A percentile compares a stretch with the other conserved stretches of the same genome.
Evolutionary conservation across 2,113 vertebrate genomes (phyloP).

Genomic region (Ophiodon elongatus): DNA sequence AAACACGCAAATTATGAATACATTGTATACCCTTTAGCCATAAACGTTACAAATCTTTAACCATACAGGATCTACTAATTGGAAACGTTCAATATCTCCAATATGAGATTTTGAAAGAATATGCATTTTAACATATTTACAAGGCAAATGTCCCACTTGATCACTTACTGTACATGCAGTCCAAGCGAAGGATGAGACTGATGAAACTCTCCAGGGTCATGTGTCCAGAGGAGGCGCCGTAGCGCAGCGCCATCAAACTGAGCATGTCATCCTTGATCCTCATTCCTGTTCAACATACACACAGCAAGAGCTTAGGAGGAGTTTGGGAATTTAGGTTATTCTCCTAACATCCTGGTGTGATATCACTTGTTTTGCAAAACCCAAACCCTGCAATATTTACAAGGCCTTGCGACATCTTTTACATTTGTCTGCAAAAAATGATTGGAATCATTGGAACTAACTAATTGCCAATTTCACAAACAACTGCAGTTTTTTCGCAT

Average conservation of each 20-base stretch:
- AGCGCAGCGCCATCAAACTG: constrained; percentile 78
- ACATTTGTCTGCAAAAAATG: background rate
- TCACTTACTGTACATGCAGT: constrained; percentile 80
- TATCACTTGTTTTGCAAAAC: background rate
- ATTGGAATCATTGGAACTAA: background rate
- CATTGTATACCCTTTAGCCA: background rate
- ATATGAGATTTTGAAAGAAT: no score
- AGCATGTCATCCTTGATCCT: constrained; percentile 73
- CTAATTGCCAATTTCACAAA: background rate
- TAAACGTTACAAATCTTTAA: background rate
- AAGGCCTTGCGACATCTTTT: background rate
- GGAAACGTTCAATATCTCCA: background rate
- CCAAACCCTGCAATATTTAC: background rate
- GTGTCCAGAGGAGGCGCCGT: constrained; percentile 68
- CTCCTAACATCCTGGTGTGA: background rate
- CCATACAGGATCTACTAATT: no score
- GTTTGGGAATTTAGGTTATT: background rate
- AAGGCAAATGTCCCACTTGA: background rate
- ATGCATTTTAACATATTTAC: background rate
- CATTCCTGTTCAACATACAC: constrained; percentile 60
- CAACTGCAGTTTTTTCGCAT: background rate
- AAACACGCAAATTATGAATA: constrained; percentile 8
- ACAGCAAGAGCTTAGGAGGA: background rate
- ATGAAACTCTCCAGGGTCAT: constrained; percentile 82
- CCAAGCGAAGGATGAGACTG: constrained; percentile 76